Base-by-base conservation (phyloP, 2,888 invertebrate genomes). In the Pollenia griseotomentosa region DNA sequence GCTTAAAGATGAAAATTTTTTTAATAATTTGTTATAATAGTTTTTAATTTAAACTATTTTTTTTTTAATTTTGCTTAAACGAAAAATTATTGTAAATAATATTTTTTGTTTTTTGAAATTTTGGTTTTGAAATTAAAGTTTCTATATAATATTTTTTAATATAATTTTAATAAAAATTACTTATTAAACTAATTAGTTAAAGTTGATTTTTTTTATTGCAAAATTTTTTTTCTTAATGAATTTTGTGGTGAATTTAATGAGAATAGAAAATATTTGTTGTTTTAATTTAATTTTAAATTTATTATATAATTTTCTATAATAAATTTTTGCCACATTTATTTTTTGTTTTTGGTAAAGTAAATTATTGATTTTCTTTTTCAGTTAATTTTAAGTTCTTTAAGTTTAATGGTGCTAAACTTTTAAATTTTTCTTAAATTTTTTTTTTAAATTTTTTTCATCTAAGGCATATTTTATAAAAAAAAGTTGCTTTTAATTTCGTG, bases 1-100 rank as follows among this genome's bases (percentile, higher is more conserved):
- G 83, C 83, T 84, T 83, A 68, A 81, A 84, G 70, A 81, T 71
- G 75, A 83, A 83, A 77, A 80, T 77, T 46, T 5, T 33, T 33
- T 0, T 6, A 33, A 6, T 33, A 6, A 23, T 46, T 51, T 40
- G 59, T 71, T 71, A 14, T 44, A 16, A 42, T 6, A 33, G 33
- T 16, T 73, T 70, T 44, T 44, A 10, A 51, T 10, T 77, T 71
- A 48, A 78, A 77, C 77, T 61, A 61, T 40, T 23, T 68, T 55
- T 75, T n/a, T 23, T 42, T 71, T 55, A 33, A 19, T 75, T 74
- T 79, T 5, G 23, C 55, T 53, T 33, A 12, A 71, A 66, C 63
- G 44, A 70, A 78, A 66, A 53, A 66, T 33, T 33, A 33, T 33
- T 33, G 6, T 33, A 48, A 70, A 68, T 73, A 42, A 9, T 65